A percentile compares a stretch with the other conserved stretches of the same genome.
Conservation (phyloP, 1,140 invertebrate species). For the Hyles euphorbiae region DNA sequence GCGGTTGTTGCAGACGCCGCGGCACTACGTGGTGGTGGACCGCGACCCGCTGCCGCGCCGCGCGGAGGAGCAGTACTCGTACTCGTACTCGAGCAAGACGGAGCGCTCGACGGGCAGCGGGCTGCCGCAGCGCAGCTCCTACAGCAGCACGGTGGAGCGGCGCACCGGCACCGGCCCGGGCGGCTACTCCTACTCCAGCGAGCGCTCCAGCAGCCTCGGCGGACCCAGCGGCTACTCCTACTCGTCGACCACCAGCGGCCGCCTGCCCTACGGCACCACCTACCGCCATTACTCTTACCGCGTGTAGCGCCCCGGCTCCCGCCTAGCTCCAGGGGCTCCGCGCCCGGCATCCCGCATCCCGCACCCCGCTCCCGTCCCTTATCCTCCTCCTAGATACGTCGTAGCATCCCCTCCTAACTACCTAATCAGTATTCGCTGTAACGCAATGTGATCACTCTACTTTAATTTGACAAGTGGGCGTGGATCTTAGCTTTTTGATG, state of each 20-base stretch:
- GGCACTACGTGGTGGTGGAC: slow-evolving; percentile 89
- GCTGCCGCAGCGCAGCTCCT: slow-evolving; percentile 78
- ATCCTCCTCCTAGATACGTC: slow-evolving; percentile 5
- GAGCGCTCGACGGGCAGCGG: slow-evolving; percentile 55
- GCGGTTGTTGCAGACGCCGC: slow-evolving; percentile 83
- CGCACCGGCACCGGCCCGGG: slow-evolving; percentile 81
- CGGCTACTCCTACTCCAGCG: slow-evolving; percentile 83
- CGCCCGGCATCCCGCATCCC: slow-evolving; percentile 15
- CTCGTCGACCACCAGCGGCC: slow-evolving; percentile 83
- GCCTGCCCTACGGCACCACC: slow-evolving; percentile 85
- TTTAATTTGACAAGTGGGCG: slow-evolving; percentile 60
- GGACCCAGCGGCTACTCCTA: slow-evolving; percentile 89
- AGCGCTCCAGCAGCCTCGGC: slow-evolving; percentile 81
- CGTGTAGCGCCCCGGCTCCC: slow-evolving; percentile 79
- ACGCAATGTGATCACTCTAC: slow-evolving; percentile 66
- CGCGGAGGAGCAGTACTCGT: slow-evolving; percentile 87
- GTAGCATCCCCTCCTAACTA: slow-evolving; percentile 16
- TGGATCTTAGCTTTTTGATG: slow-evolving; percentile 56
- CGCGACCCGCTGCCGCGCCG: slow-evolving; percentile 81
- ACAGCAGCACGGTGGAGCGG: slow-evolving; percentile 81
- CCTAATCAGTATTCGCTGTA: slow-evolving; percentile 71
- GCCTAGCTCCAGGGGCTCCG: slow-evolving; percentile 26
- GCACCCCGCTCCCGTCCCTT: slow-evolving; percentile 29
- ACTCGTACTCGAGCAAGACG: slow-evolving; percentile 83
- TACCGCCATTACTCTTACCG: slow-evolving; percentile 91